Base-by-base conservation (phyloP, 2,113 vertebrate species). In the Otis tarda region DNA sequence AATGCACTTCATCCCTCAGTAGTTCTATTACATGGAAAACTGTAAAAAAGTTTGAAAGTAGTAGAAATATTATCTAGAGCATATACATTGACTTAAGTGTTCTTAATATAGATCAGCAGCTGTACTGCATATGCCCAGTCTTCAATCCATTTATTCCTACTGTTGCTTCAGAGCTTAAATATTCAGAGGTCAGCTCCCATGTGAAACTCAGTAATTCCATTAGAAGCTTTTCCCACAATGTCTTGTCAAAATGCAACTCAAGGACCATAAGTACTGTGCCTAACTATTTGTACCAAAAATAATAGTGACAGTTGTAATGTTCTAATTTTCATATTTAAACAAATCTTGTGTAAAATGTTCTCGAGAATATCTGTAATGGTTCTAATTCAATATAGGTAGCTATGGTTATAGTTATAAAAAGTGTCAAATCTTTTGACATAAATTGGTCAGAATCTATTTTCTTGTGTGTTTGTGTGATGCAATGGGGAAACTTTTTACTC, bases 181-280 rank as follows among this genome's bases (percentile, higher is more conserved):
- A 80, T 88, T 83, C 52, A 47, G 75, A 76, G 82, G 84, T 93
- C 82, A 92, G 12, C 50, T 93, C 85, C 67, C 52, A 28, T 60
- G 47, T 78, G 83, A 90, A 93, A 80, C 13, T 69, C 70, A 67
- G 37, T 86, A 85, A 83, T 92, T 94, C 71, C 50, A 41, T 74
- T 64, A 83, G 56, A 95, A 96, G 14, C 17, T 89, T 94, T 93
- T 74, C 17, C 4, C 43, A 86, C 23, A 67, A n/a, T 59, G 30
- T 83, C 67, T 76, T 94, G 37, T 74, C 63, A 83, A 90, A 95
- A 80, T 70, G 50, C 68, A 90, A 90, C 92, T 31, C 31, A 43
- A 74, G 27, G 30, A 25, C 68, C 64, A 3, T 35, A 89, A 75
- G 24, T 71, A 25, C 33, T 49, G 22, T 68, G 64, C 22, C 21